Base-by-base conservation (phyloP, 2,113 vertebrate genomes). In the Myanophis thanlyinensis region DNA sequence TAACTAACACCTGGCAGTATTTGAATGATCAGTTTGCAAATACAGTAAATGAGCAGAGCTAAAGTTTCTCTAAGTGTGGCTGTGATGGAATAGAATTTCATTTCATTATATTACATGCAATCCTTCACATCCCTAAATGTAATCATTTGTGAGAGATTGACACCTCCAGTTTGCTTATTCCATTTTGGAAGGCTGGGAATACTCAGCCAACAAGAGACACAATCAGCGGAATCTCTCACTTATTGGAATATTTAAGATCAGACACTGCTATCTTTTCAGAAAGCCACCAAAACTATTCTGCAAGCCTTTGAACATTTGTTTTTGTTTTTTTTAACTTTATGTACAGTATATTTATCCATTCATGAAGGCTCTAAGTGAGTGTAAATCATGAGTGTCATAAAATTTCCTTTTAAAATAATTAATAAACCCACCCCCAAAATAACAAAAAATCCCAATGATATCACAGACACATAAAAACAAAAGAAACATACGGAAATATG, bases 31-130 rank as follows among this genome's bases (percentile, higher is more conserved):
- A 84, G 93, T 85, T 91, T 94, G 85, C 52, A 88, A 87, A 96
- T 89, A 86, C 95, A 90, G 94, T 94, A 96, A 95, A 91, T 91
- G 96, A 94, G 90, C 92, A 46, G 46, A 93, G 94, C 85, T 96
- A 95, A 95, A 87, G 93, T 96, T 95, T 96, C 93, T 89, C 91
- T 89, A 62, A 95, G 94, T 91, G 94, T 92, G 95, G 85, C 94
- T 93, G 52, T 94, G 96, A 96, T 90, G 89, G 95, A 95, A 92
- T 93, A 92, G 94, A 92, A 95, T 97, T 96, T 96, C 56, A 95
- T 95, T 96, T 96, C 97, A 96, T 95, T 97, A 91, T 92, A 94
- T 95, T 95, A 96, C 95, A 97, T 94, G 95, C 93, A 94, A 93
- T 92, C 92, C 95, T 95, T 95, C 94, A 96, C 96, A 97, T 94